These are phyloP conservation scores for Nothobranchius furzeri DNA, from an alignment of 2,113 vertebrate species.

Conservation along the genomic window DNA sequence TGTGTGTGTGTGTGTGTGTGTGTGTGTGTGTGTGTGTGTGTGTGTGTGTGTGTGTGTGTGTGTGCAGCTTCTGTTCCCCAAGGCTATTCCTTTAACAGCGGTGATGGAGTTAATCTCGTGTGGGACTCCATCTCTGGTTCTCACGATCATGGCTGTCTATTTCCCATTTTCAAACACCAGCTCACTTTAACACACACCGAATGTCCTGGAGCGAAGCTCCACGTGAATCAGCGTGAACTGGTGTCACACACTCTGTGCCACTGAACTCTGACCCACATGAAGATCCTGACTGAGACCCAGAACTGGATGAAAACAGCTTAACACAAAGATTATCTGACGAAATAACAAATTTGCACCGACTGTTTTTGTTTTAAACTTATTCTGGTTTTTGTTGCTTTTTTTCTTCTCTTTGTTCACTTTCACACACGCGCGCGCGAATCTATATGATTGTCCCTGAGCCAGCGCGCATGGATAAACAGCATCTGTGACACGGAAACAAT, in stretches of 20 bases:
- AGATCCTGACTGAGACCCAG: background rate
- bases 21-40: no score
- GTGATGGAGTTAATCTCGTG: slow-evolving; percentile 57
- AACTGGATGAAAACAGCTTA: background rate
- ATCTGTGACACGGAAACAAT: slow-evolving; percentile 6
- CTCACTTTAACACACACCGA: slow-evolving; percentile 3
- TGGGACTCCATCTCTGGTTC: slow-evolving; percentile 55
- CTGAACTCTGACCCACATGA: background rate
- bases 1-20: no score
- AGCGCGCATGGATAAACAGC: slow-evolving; percentile 47
- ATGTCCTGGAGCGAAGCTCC: background rate
- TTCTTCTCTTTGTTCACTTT: background rate
- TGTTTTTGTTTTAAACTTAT: background rate
- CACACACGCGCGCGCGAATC: slow-evolving; percentile 37
- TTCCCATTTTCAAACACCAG: background rate
- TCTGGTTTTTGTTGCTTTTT: background rate
- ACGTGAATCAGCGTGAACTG: background rate
- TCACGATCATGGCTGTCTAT: slow-evolving; percentile 43
- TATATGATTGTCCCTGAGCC: slow-evolving; percentile 40
- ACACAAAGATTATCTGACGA: background rate
- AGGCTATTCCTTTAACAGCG: slow-evolving; percentile 45
- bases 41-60: background rate
- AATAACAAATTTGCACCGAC: background rate
- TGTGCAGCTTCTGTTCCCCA: slow-evolving; percentile 6
- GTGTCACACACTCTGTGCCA: background rate